These are phyloP conservation scores for Phenganax subtilis DNA, from an alignment of 92 coral and sea anemone genomes.

Conservation along the genomic window DNA sequence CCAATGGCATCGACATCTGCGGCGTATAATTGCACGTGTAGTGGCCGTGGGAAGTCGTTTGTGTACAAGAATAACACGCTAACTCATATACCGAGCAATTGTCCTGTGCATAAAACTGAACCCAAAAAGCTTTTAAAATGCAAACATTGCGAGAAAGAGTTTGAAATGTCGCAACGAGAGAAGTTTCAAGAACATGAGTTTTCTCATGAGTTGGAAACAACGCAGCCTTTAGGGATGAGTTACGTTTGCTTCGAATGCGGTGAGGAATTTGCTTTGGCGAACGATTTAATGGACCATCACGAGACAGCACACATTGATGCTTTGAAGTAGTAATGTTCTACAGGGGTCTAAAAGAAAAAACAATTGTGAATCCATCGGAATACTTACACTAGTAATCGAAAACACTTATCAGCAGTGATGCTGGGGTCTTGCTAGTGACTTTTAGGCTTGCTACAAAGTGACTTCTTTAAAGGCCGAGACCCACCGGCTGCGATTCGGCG, in stretches of 20 bases:
- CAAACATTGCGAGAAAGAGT: conserved; percentile 7
- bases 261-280: background rate
- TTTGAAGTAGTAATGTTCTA: too few relatives aligned
- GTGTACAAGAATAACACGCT: conserved; percentile 10
- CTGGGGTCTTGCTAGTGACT: too few relatives aligned
- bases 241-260: conserved; percentile 14
- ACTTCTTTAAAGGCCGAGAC: too few relatives aligned
- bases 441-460: too few relatives aligned
- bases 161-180: background rate
- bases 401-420: too few relatives aligned
- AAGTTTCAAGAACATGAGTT: conserved; percentile 8
- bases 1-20: too few relatives aligned
- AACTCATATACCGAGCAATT: background rate
- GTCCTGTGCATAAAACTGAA: conserved; percentile 13
- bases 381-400: too few relatives aligned
- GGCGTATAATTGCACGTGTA: background rate
- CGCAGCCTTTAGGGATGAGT: background rate
- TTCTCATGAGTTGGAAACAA: conserved; percentile 8
- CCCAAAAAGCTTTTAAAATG: background rate
- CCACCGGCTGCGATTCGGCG: too few relatives aligned
- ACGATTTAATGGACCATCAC: conserved; percentile 2
- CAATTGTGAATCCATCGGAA: too few relatives aligned
- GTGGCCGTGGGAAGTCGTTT: background rate
- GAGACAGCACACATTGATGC: background rate
- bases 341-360: too few relatives aligned